These are phyloP conservation scores for Alethe diademata DNA, from an alignment of 2,113 vertebrate species.

Conservation along the genomic window DNA sequence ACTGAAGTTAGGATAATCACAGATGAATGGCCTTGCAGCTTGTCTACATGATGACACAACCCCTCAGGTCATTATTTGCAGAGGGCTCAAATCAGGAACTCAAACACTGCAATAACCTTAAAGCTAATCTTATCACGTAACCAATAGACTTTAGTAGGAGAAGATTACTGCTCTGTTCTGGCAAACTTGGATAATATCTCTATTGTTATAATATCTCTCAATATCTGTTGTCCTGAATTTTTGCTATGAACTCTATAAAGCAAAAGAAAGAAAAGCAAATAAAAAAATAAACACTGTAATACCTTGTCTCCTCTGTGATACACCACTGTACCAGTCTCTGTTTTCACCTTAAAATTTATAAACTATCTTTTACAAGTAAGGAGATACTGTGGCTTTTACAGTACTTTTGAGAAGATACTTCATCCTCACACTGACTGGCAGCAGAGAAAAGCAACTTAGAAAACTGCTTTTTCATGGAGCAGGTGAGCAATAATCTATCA, in stretches of 20 bases:
- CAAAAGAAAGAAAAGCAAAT: not conserved
- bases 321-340: not conserved
- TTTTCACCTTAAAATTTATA: not conserved
- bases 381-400: not conserved
- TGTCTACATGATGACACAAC: not conserved
- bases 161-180: not conserved
- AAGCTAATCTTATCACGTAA: not conserved
- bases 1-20: not conserved
- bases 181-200: not conserved
- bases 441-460: not conserved
- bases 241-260: not conserved
- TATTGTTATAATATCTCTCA: not conserved
- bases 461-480: not conserved
- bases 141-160: not conserved
- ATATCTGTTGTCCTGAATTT: not conserved
- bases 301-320: not conserved
- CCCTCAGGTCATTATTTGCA: conserved; percentile 13
- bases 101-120: not conserved
- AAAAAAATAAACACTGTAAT: not conserved
- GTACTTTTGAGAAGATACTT: not conserved
- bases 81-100: not conserved
- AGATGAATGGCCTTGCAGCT: not conserved
- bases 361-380: not conserved
- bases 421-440: not conserved
- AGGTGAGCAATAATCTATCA: not conserved